Percentiles rank a stretch among this genome's conserved stretches.
Conservation (phyloP, 2,888 invertebrate genomes). For the Mimachlamys varia region DNA sequence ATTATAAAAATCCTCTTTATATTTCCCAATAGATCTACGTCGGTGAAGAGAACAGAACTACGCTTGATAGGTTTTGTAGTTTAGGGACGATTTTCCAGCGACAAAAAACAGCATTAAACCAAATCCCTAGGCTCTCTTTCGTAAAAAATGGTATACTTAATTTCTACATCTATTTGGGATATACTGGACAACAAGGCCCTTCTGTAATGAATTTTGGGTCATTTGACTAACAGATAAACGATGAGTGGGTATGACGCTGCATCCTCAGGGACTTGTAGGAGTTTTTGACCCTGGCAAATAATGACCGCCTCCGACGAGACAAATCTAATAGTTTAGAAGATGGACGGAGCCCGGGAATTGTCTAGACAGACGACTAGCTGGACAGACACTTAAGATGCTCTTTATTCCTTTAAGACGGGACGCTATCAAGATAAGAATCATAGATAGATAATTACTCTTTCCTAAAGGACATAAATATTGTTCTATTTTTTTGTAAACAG, state of each 20-base stretch:
- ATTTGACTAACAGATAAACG: background rate
- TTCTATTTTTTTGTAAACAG: background rate
- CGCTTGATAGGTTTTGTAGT: background rate
- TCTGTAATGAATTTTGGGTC: background rate
- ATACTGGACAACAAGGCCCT: background rate
- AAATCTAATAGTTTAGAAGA: background rate
- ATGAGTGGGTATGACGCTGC: background rate
- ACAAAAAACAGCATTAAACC: background rate
- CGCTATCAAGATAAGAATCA: too few relatives aligned
- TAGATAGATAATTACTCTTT: too few relatives aligned
- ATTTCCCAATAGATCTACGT: background rate
- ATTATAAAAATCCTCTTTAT: background rate
- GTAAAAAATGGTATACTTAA: background rate
- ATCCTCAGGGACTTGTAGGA: background rate
- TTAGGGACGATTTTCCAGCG: background rate
- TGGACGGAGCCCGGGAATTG: background rate
- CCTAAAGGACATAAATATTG: background rate
- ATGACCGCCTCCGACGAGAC: background rate
- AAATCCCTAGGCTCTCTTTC: background rate
- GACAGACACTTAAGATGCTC: background rate
- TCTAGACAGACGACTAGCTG: background rate
- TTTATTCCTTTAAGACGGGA: background rate
- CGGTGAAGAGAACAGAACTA: background rate
- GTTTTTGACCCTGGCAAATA: background rate
- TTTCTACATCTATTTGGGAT: background rate